Percentiles rank a stretch among this genome's conserved stretches.
Evolutionary conservation across 2,797 vertebrate genomes (phyloP).

Genomic region (Pipistrellus pygmaeus): DNA sequence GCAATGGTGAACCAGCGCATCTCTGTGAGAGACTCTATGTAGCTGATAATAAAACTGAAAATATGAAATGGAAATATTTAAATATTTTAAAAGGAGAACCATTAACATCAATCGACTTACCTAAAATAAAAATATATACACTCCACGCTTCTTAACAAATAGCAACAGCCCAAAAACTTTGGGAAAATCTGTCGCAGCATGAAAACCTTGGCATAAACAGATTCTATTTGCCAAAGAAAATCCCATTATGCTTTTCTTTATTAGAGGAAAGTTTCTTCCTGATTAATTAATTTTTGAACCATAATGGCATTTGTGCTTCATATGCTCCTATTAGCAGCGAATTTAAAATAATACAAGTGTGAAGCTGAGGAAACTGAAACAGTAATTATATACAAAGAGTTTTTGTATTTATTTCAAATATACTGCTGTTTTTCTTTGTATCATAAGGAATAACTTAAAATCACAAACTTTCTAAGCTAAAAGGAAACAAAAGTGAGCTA

Average conservation of each 20-base stretch:
- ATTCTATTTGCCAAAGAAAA: slow-evolving; percentile 21
- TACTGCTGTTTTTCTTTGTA: neutral
- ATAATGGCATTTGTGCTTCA: slow-evolving; percentile 2
- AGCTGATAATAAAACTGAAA: neutral
- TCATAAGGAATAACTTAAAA: neutral
- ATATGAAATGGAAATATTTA: neutral
- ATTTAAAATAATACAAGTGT: slow-evolving; percentile 12
- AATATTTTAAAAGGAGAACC: neutral
- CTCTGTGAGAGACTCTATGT: neutral
- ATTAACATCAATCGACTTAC: neutral
- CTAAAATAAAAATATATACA: slow-evolving; percentile 39
- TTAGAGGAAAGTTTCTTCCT: neutral
- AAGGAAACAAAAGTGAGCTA: neutral
- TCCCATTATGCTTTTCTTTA: neutral
- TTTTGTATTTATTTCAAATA: neutral
- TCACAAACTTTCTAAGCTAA: slow-evolving; percentile 3
- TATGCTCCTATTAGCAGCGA: neutral
- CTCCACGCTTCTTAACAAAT: neutral
- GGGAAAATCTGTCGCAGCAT: neutral
- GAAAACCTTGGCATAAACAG: neutral
- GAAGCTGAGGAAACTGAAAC: neutral
- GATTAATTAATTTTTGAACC: slow-evolving; percentile 47
- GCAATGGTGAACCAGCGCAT: neutral
- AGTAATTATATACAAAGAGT: neutral
- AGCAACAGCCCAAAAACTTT: slow-evolving; percentile 1